These are phyloP conservation scores for Aptenodytes patagonicus DNA, from an alignment of 2,113 vertebrate species.

Conservation along the genomic window DNA sequence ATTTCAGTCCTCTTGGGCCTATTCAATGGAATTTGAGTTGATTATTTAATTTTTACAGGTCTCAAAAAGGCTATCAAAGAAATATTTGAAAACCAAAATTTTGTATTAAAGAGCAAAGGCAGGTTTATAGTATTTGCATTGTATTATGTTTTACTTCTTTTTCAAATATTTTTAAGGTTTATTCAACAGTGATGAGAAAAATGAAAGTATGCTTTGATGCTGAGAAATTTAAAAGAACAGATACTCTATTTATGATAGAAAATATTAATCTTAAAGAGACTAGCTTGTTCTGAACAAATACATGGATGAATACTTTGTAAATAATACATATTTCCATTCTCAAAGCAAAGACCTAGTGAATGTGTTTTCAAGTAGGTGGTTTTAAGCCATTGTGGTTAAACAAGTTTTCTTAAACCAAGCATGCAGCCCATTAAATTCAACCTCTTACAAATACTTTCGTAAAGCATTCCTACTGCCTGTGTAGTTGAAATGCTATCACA, in stretches of 20 bases:
- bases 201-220: background rate
- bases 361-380: background rate
- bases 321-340: background rate
- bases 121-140: background rate
- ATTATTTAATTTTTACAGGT: background rate
- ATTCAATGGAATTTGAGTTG: background rate
- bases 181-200: background rate
- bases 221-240: background rate
- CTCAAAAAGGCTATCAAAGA: background rate
- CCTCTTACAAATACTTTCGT: background rate
- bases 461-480: background rate
- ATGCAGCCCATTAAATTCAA: background rate
- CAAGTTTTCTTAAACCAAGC: background rate
- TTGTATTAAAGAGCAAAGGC: background rate
- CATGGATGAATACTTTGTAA: background rate
- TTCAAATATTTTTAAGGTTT: background rate
- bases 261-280: background rate
- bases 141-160: background rate
- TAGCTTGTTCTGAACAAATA: background rate
- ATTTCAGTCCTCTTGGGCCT: background rate
- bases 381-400: background rate
- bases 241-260: background rate
- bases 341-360: background rate
- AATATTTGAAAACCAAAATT: background rate
- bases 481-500: background rate